A percentile compares a stretch with the other conserved stretches of the same genome.
Evolutionary conservation across 2,113 vertebrate genomes (phyloP).

Genomic region (Jacana jacana): DNA sequence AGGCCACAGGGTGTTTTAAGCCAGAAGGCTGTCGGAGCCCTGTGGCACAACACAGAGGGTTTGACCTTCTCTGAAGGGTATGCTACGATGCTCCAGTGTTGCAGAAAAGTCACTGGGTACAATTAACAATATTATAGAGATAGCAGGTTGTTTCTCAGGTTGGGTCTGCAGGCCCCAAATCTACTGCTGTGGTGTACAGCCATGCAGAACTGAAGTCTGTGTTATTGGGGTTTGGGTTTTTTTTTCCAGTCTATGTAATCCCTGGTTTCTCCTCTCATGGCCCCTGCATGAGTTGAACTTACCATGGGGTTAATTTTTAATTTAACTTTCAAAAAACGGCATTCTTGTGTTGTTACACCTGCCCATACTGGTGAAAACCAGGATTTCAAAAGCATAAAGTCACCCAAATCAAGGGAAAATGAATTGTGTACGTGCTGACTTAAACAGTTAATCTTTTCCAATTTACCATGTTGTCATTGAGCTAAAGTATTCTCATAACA

Average conservation of each 20-base stretch:
- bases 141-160: not conserved
- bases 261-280: not conserved
- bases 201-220: not conserved
- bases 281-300: not conserved
- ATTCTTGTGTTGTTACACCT: rapidly evolving
- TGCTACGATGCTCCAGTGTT: not conserved
- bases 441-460: slow-evolving; percentile 31
- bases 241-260: not conserved
- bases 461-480: slow-evolving; percentile 38
- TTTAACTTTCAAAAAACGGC: not conserved
- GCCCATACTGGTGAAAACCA: not conserved
- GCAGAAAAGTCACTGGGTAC: not conserved
- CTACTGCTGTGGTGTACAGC: rapidly evolving
- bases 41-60: not conserved
- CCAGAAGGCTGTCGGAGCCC: not conserved
- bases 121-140: not conserved
- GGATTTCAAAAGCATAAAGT: not conserved
- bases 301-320: not conserved
- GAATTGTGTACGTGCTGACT: not conserved
- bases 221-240: not conserved
- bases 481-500: slow-evolving; percentile 46
- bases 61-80: not conserved
- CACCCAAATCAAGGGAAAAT: not conserved
- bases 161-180: not conserved
- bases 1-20: not conserved